Percentiles rank a stretch among this genome's conserved stretches.
Conservation (phyloP, 2,797 vertebrate species). For the Dallia pectoralis region DNA sequence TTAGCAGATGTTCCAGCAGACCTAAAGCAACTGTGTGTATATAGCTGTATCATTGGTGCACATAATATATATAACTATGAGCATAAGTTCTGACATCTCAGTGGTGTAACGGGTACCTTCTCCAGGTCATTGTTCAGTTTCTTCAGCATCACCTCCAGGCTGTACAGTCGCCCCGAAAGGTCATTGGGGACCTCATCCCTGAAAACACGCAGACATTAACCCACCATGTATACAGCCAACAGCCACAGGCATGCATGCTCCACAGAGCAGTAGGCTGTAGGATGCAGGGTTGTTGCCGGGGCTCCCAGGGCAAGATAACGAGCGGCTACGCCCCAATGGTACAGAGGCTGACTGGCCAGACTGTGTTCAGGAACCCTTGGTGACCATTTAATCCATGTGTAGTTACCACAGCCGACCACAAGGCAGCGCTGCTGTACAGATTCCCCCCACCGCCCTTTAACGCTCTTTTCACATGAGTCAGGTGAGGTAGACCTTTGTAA, state of each 20-base stretch:
- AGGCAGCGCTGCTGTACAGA: constrained; percentile 46
- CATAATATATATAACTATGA: too few species aligned
- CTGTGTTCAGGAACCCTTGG: background rate
- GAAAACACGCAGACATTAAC: constrained; percentile 37
- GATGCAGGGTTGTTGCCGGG: background rate
- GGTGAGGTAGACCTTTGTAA: background rate
- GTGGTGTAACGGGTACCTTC: constrained; percentile 67
- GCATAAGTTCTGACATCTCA: background rate
- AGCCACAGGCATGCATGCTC: constrained; percentile 15
- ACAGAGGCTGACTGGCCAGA: constrained; percentile 3
- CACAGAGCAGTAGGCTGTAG: background rate
- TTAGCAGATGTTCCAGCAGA: too few species aligned
- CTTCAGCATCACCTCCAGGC: constrained; percentile 89
- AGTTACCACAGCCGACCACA: constrained; percentile 26
- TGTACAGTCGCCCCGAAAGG: constrained; percentile 83
- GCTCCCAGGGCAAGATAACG: background rate
- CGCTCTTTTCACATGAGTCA: background rate
- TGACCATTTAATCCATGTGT: background rate
- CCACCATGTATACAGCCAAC: constrained; percentile 8
- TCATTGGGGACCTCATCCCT: constrained; percentile 80
- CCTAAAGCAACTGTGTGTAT: background rate
- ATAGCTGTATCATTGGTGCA: background rate
- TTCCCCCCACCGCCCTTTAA: too few species aligned
- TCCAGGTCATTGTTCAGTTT: constrained; percentile 90
- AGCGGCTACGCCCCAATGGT: background rate